A percentile compares a stretch with the other conserved stretches of the same genome.
Evolutionary conservation across 1,140 invertebrate species (phyloP).

Genomic region (Dryas iulia): DNA sequence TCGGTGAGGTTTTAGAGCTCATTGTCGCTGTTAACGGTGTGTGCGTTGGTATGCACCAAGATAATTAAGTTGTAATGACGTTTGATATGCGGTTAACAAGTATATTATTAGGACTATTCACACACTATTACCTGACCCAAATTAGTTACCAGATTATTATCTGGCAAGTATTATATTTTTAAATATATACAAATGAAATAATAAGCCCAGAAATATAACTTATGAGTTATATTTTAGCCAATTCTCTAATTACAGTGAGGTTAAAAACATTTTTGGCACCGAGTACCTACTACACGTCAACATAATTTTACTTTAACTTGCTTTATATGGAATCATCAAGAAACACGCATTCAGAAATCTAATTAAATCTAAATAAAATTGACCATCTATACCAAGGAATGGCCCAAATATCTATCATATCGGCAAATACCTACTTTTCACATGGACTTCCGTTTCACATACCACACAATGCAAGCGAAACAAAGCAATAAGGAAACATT

Average conservation of each 20-base stretch:
- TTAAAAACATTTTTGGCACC: too few relatives aligned
- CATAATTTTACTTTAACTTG: too few relatives aligned
- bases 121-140: neutral
- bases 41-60: neutral
- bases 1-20: neutral
- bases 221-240: too few relatives aligned
- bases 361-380: neutral
- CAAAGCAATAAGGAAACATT: slow-evolving; percentile 8
- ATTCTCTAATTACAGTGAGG: too few relatives aligned
- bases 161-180: too few relatives aligned
- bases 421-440: neutral
- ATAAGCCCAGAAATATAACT: too few relatives aligned
- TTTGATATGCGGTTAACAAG: neutral
- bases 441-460: neutral
- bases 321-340: too few relatives aligned
- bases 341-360: too few relatives aligned
- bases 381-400: neutral
- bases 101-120: neutral
- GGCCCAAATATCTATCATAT: neutral
- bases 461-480: neutral
- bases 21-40: neutral
- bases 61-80: neutral
- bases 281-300: too few relatives aligned
- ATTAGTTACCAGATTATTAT: too few relatives aligned
- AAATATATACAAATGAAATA: too few relatives aligned